Base-by-base conservation (phyloP, 2,113 vertebrate genomes). In the Castor canadensis region DNA sequence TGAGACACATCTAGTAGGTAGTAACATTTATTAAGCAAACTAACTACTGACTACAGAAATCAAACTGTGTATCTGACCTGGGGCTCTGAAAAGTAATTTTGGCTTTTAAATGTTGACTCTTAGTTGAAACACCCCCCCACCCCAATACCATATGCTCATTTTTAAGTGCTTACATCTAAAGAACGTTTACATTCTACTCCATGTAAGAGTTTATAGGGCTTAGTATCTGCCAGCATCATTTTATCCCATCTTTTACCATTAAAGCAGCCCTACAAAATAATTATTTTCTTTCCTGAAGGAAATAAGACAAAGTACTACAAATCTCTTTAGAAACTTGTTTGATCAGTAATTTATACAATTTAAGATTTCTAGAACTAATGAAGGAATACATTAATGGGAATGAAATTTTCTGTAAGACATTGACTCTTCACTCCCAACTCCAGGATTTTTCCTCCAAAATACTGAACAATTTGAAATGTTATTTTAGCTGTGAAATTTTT, bases 21-120 rank as follows among this genome's bases (percentile, higher is more conserved):
- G 49, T 86, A 38, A 71, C n/a, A 54, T 81, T 60, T 60, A n/a
- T 54, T 66, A 91, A 79, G 30, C 80, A 67, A 89, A 47, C 54
- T 73, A n/a, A 30, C 38, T 19, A 64, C 26, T 79, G 76, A 58
- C 60, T n/a, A 11, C 2, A 67, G 47, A 76, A 87, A 56, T 49
- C 40, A 49, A 89, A 52, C 30, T 47, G 10, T 72, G 26, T 43
- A 22, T 81, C 49, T 90, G 40, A 87, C 26, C 67, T 54, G 56
- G 43, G 32, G 3, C 56, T 87, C 20, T 73, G 38, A 87, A 87
- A 93, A 83, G 35, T 67, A 89, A 80, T 20, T 89, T 94, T 49
- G 38, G 38, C 52, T 89, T 94, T 96, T 93, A 52, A 71, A 52
- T 69, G 66, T 19, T 94, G 40, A 67, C 26, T 80, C 82, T 93